phyloP scores from a whole-genome alignment of 2,113 vertebrate species.

The Empidonax traillii region DNA sequence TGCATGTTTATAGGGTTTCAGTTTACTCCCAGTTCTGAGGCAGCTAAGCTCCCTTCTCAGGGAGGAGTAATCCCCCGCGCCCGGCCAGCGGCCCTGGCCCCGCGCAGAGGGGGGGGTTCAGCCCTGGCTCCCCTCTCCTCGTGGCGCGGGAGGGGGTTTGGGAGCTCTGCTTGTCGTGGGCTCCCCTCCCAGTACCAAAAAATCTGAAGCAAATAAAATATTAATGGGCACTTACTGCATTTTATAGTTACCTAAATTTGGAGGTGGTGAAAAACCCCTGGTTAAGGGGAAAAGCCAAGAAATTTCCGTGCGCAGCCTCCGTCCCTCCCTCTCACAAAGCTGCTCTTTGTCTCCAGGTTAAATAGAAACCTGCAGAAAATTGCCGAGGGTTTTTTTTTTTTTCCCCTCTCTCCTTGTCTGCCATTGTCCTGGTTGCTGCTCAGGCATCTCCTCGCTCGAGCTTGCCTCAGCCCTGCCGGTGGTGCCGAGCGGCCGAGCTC shows the following conservation, averaged over 20 bases:
- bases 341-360: conserved; percentile 62
- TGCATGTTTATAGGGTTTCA: conserved; percentile 28
- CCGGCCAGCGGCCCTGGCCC: not conserved
- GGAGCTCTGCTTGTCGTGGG: not conserved
- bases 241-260: conserved; percentile 46
- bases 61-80: not conserved
- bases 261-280: conserved; percentile 25
- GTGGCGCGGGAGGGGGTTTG: not conserved
- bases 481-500: not conserved
- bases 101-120: not conserved
- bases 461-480: not conserved
- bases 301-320: conserved; percentile 21
- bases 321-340: conserved; percentile 40
- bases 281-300: conserved; percentile 32
- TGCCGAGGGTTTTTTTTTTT: not conserved
- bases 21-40: conserved; percentile 27
- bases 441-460: not conserved
- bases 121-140: not conserved
- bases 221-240: not conserved
- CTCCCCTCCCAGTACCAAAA: not conserved
- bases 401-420: not conserved
- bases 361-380: conserved; percentile 60
- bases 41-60: not conserved
- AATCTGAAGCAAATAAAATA: conserved; percentile 8
- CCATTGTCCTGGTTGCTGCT: conserved; percentile 5